Evolutionary conservation across 2,888 invertebrate genomes (phyloP).

Genomic region (Octonoba sinensis): DNA sequence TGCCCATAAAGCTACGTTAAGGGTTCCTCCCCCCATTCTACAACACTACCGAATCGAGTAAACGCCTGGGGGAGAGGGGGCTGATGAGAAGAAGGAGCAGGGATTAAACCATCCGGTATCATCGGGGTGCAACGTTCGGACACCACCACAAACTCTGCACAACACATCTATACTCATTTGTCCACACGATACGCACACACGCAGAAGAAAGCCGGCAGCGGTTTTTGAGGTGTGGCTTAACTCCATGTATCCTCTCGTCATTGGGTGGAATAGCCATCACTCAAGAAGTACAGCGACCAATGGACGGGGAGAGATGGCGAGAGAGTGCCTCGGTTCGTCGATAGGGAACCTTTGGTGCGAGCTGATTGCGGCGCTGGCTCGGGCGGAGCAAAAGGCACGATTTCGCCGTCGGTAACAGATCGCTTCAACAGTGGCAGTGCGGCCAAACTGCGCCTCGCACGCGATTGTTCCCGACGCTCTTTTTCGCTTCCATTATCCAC

Average conservation of each 20-base stretch:
- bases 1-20: conserved; percentile 12
- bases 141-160: conserved; percentile 58
- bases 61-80: conserved; percentile 9
- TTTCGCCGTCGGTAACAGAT: conserved; percentile 29
- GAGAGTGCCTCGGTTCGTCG: conserved; percentile 24
- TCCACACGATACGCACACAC: conserved; percentile 36
- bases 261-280: conserved; percentile 24
- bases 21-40: conserved; percentile 11
- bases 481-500: not conserved
- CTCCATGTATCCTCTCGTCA: not conserved
- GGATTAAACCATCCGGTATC: conserved; percentile 63
- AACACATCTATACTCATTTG: conserved; percentile 63
- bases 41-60: conserved; percentile 5
- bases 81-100: conserved; percentile 38
- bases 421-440: conserved; percentile 38
- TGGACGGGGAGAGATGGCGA: not conserved
- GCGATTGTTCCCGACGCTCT: not conserved
- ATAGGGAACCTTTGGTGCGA: conserved; percentile 14
- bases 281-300: conserved; percentile 18
- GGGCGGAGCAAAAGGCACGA: conserved; percentile 34
- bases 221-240: not conserved
- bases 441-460: conserved; percentile 44
- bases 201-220: conserved; percentile 5
- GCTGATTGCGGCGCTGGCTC: conserved; percentile 4
- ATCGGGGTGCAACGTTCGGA: conserved; percentile 57